phyloP scores from a whole-genome alignment of 2,888 invertebrate species.

The Cepaea hortensis region DNA sequence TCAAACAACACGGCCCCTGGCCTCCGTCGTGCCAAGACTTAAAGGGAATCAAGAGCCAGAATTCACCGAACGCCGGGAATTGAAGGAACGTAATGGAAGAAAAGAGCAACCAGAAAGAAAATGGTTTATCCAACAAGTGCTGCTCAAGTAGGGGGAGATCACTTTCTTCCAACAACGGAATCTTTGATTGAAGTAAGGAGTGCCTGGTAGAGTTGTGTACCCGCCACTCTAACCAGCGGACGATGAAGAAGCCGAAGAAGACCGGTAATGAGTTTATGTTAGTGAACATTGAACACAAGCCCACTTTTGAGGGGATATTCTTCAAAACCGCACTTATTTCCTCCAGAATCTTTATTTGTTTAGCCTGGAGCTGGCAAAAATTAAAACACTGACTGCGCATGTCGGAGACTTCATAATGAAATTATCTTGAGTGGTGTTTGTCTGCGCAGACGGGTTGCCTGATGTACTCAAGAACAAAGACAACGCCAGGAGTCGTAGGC shows the following conservation, averaged over 20 bases:
- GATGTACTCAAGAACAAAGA: too few relatives aligned
- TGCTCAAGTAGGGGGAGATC: constrained; percentile 18
- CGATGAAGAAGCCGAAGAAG: background rate
- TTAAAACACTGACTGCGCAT: background rate
- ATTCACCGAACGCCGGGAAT: background rate
- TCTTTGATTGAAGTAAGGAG: constrained; percentile 17
- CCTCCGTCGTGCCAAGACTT: background rate
- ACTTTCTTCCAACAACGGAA: constrained; percentile 9
- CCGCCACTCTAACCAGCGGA: background rate
- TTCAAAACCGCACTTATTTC: background rate
- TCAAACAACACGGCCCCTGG: constrained; percentile 7
- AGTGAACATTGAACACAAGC: background rate
- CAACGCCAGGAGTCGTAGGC: too few relatives aligned
- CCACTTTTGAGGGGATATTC: background rate
- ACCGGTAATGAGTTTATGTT: constrained; percentile 13
- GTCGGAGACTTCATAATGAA: background rate
- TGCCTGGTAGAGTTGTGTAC: background rate
- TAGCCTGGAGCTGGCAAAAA: background rate
- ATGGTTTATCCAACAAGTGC: constrained; percentile 19
- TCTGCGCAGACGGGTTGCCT: background rate
- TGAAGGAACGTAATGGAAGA: too few relatives aligned
- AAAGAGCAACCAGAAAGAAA: background rate
- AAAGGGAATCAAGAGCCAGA: background rate
- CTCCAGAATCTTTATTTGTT: constrained; percentile 10
- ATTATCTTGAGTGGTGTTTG: background rate